Conservation (phyloP, 2,113 vertebrate genomes). For the Neogale vison region DNA sequence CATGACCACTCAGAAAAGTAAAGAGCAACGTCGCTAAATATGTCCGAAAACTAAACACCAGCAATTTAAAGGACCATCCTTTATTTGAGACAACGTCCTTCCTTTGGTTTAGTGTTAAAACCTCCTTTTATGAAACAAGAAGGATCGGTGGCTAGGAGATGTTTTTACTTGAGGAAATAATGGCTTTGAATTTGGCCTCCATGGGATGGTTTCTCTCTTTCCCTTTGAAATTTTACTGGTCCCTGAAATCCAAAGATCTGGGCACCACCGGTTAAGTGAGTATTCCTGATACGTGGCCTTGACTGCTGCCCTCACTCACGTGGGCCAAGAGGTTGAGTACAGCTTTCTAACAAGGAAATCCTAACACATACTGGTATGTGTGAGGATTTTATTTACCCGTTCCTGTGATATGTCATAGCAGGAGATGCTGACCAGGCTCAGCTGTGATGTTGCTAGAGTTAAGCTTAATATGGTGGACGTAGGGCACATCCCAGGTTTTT, state of each 20-base stretch:
- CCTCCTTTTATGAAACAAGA: not conserved
- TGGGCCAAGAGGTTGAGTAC: not conserved
- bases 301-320: not conserved
- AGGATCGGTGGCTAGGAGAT: not conserved
- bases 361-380: too few species aligned
- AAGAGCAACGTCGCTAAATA: not conserved
- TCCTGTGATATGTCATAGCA: not conserved
- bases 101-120: not conserved
- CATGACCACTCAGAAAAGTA: not conserved
- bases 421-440: not conserved
- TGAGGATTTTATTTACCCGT: not conserved
- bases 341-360: not conserved
- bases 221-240: not conserved
- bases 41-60: not conserved
- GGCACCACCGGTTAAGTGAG: not conserved
- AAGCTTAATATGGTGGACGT: not conserved
- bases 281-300: not conserved
- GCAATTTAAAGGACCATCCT: not conserved
- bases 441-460: not conserved
- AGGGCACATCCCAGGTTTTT: not conserved
- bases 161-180: constrained; percentile 10
- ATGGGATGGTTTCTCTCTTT: not conserved
- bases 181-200: not conserved
- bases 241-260: not conserved
- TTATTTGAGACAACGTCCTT: not conserved